These are phyloP conservation scores for Telmatherina bonti DNA, from an alignment of 2,797 vertebrate species.

Conservation along the genomic window DNA sequence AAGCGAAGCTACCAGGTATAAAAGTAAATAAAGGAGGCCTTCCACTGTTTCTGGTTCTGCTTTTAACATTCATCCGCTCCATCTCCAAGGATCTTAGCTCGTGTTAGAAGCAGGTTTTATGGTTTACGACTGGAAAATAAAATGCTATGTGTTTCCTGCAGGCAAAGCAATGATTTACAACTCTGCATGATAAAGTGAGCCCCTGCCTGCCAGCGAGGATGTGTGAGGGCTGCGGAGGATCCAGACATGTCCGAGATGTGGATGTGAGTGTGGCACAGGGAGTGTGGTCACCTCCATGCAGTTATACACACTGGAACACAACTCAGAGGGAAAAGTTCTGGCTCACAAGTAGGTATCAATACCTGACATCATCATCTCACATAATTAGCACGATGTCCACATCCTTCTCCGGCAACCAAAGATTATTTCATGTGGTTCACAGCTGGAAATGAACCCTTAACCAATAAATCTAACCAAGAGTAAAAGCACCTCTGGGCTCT, in stretches of 20 bases:
- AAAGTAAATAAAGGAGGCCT: conserved; percentile 71
- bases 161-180: conserved; percentile 81
- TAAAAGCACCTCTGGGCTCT: conserved; percentile 59
- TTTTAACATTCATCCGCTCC: conserved; percentile 74
- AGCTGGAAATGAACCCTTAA: conserved; percentile 65
- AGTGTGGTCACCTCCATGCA: conserved; percentile 61
- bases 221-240: conserved; percentile 72
- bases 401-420: conserved; percentile 78
- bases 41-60: conserved; percentile 78
- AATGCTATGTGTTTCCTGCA: conserved; percentile 81
- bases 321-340: conserved; percentile 44
- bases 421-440: conserved; percentile 78
- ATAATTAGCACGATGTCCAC: conserved; percentile 80
- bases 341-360: conserved; percentile 69
- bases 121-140: conserved; percentile 86
- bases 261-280: conserved; percentile 64
- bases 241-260: conserved; percentile 75
- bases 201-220: conserved; percentile 73
- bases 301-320: conserved; percentile 69
- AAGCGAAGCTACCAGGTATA: conserved; percentile 57
- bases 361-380: conserved; percentile 83
- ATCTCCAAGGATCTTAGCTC: conserved; percentile 81
- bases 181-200: conserved; percentile 81
- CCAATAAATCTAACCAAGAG: conserved; percentile 63
- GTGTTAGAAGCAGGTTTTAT: conserved; percentile 83